Evolutionary conservation across 2,113 vertebrate species (phyloP).

Genomic region (Caranx ignobilis): DNA sequence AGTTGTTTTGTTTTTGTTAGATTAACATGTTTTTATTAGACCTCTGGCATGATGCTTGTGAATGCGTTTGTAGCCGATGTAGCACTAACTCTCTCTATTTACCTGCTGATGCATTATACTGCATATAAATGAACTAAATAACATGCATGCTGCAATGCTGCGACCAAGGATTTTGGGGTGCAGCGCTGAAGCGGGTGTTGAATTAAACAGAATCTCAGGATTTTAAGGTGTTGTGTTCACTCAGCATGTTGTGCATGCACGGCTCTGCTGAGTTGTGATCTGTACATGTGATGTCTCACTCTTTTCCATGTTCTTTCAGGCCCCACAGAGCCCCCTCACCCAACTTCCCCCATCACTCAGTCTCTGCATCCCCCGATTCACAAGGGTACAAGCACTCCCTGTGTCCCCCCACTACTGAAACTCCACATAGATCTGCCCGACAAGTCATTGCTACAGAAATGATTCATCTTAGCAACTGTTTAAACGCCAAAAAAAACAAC

Average conservation of each 20-base stretch:
- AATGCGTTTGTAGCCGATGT: conserved; percentile 3
- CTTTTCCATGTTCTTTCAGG: conserved; percentile 86
- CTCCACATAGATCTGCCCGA: not conserved
- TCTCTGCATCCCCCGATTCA: conserved; percentile 84
- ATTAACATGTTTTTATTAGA: conserved; percentile 22
- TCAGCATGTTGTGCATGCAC: conserved; percentile 11
- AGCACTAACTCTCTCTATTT: conserved; percentile 30
- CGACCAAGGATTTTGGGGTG: not conserved
- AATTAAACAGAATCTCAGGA: not conserved
- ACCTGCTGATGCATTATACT: conserved; percentile 5
- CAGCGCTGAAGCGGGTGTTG: not conserved
- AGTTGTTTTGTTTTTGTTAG: conserved; percentile 7
- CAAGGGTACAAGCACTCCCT: conserved; percentile 87
- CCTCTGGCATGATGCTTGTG: conserved; percentile 48
- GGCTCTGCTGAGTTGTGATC: conserved; percentile 30
- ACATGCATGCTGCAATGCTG: conserved; percentile 34
- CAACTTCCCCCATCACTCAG: conserved; percentile 86
- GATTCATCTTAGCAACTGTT: conserved; percentile 20
- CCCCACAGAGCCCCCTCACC: conserved; percentile 85
- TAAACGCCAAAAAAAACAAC: not conserved
- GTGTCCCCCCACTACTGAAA: conserved; percentile 28
- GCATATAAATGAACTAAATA: not conserved
- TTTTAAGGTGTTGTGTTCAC: not conserved
- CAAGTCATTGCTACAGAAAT: conserved; percentile 25
- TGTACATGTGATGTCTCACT: conserved; percentile 74